These are phyloP conservation scores for Drosophila anceps DNA, from an alignment of 2,888 invertebrate genomes.

Conservation along the genomic window DNA sequence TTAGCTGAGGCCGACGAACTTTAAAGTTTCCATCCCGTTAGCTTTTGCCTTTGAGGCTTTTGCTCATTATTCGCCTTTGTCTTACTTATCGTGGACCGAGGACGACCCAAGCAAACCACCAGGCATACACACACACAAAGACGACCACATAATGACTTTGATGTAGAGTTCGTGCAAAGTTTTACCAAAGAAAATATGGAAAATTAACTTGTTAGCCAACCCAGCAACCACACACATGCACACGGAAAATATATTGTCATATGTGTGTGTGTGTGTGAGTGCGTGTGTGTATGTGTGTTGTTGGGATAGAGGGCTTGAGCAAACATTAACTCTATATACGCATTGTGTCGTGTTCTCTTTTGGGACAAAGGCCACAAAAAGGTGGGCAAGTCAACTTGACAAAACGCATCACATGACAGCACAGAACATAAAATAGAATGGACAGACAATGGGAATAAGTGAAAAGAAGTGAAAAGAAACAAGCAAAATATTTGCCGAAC, in stretches of 20 bases:
- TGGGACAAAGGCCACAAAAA: slow-evolving; percentile 74
- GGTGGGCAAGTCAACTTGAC: slow-evolving; percentile 75
- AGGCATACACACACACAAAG: slow-evolving; percentile 41
- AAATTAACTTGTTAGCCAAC: slow-evolving; percentile 79
- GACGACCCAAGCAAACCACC: slow-evolving; percentile 33
- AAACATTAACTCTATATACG: slow-evolving; percentile 63
- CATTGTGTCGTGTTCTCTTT: slow-evolving; percentile 68
- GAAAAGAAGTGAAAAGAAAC: slow-evolving; percentile 28
- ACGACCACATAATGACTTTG: slow-evolving; percentile 63
- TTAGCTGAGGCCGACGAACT: background rate
- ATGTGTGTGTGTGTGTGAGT: slow-evolving; percentile 18
- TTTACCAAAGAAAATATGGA: slow-evolving; percentile 78
- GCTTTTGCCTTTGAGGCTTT: background rate
- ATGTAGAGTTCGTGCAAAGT: slow-evolving; percentile 62
- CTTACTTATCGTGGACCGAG: slow-evolving; percentile 12
- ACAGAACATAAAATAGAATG: slow-evolving; percentile 7
- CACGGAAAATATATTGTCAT: slow-evolving; percentile 41
- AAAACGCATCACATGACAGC: slow-evolving; percentile 54
- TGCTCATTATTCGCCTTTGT: slow-evolving; percentile 13
- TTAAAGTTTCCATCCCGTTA: background rate
- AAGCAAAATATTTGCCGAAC: slow-evolving; percentile 59
- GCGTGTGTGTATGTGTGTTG: slow-evolving; percentile 17
- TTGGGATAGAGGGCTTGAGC: slow-evolving; percentile 42
- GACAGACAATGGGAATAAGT: slow-evolving; percentile 22
- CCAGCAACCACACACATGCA: slow-evolving; percentile 54